Evolutionary conservation across 2,113 vertebrate species (phyloP).

Genomic region (Paratilapia polleni): DNA sequence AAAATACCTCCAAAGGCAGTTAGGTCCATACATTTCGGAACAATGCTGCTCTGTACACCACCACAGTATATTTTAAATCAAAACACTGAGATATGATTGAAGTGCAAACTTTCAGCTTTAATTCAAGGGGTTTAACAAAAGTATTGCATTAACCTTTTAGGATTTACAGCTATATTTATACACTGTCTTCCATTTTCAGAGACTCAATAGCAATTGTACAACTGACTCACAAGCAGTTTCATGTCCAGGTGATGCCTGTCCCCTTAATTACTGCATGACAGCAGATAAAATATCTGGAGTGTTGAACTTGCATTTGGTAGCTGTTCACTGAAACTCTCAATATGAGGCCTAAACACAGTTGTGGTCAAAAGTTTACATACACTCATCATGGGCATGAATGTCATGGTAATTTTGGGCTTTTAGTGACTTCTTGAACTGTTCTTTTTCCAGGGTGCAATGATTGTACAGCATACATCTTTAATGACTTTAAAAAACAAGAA

Average conservation of each 20-base stretch:
- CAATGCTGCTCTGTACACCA: neutral
- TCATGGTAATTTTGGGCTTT: too few species aligned
- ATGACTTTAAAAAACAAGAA: too few species aligned
- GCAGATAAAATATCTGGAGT: neutral
- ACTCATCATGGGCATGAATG: too few species aligned
- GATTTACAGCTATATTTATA: neutral
- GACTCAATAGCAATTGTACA: neutral
- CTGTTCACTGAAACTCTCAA: neutral
- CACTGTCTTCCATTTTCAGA: neutral
- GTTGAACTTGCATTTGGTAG: neutral
- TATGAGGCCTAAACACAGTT: neutral
- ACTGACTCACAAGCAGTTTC: neutral
- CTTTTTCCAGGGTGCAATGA: too few species aligned
- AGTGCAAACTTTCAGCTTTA: neutral
- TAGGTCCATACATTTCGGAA: neutral
- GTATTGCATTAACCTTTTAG: neutral
- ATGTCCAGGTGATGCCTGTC: neutral
- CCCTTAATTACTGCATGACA: neutral
- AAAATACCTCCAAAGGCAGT: neutral
- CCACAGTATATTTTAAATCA: neutral
- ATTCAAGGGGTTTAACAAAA: neutral
- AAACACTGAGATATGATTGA: neutral
- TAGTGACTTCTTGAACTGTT: too few species aligned
- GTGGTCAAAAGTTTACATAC: too few species aligned
- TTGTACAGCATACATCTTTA: too few species aligned